Percentiles rank a stretch among this genome's conserved stretches.
These are phyloP conservation scores for Burhinus bistriatus DNA, from an alignment of 2,113 vertebrate species.

Conservation along the genomic window DNA sequence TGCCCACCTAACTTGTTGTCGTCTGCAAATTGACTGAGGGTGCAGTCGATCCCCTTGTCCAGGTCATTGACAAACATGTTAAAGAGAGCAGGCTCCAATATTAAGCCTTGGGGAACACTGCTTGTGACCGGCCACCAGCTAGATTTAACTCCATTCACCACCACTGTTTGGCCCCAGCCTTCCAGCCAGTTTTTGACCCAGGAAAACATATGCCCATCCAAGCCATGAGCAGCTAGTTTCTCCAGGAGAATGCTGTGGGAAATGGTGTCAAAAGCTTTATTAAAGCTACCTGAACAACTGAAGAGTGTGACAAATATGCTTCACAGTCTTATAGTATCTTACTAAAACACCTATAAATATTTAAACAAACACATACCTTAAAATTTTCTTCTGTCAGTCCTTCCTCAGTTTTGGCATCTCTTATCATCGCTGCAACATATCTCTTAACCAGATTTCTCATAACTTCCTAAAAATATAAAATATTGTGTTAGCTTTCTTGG, in stretches of 20 bases:
- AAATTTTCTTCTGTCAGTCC: slow-evolving; percentile 97
- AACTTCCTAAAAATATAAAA: slow-evolving; percentile 82
- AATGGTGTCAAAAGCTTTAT: neutral
- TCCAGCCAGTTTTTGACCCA: too few relatives aligned
- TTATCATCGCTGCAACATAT: slow-evolving; percentile 97
- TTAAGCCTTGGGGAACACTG: neutral
- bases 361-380: slow-evolving; percentile 79
- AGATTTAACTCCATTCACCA: neutral
- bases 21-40: neutral
- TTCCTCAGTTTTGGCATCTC: slow-evolving; percentile 93
- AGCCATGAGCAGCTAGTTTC: too few relatives aligned
- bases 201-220: too few relatives aligned
- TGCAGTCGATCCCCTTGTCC: accelerated
- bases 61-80: neutral
- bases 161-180: neutral
- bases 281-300: neutral
- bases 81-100: too few relatives aligned
- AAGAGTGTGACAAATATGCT: neutral
- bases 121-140: accelerated
- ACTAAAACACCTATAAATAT: neutral
- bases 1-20: accelerated
- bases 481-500: neutral
- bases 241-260: too few relatives aligned
- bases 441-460: slow-evolving; percentile 93
- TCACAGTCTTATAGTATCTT: neutral